These are phyloP conservation scores for Ochlodes sylvanus DNA, from an alignment of 2,888 invertebrate genomes.

Conservation along the genomic window DNA sequence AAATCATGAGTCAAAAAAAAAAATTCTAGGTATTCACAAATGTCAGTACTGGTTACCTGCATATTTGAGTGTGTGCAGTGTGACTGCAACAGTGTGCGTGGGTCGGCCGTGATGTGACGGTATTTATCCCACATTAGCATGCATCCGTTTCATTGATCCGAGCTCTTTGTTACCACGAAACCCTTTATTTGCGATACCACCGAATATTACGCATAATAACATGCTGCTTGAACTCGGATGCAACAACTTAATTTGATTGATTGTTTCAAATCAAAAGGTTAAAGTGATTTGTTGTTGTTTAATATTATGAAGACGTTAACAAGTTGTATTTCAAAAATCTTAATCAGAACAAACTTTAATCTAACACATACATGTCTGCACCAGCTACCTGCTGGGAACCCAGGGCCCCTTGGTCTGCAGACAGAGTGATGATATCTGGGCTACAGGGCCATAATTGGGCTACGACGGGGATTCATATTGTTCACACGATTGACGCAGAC, in stretches of 20 bases:
- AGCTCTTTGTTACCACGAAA: conserved; percentile 67
- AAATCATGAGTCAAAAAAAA: conserved; percentile 3
- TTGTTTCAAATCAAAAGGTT: conserved; percentile 24
- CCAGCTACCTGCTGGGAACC: too few species aligned
- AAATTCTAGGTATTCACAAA: conserved; percentile 18
- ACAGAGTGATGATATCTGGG: too few species aligned
- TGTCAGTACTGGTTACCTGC: conserved; percentile 26
- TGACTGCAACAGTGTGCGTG: conserved; percentile 52
- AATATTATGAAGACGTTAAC: neutral
- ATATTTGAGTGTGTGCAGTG: conserved; percentile 38
- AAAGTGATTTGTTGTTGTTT: neutral
- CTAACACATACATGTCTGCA: too few species aligned
- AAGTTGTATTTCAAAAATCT: too few species aligned
- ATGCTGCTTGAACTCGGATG: conserved; percentile 36
- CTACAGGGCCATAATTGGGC: too few species aligned
- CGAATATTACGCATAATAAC: conserved; percentile 39
- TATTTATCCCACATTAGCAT: conserved; percentile 79
- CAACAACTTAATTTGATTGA: conserved; percentile 37
- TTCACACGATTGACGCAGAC: too few species aligned
- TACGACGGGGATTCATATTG: too few species aligned
- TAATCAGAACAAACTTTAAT: too few species aligned
- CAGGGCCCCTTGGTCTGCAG: too few species aligned
- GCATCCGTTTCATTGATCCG: conserved; percentile 76
- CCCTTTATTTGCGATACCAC: conserved; percentile 55
- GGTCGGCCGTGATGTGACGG: conserved; percentile 62